Evolutionary conservation across 2,113 vertebrate species (phyloP), one percentile per base, ranked within the genome.

Genomic region (Nothoprocta perdicaria): DNA sequence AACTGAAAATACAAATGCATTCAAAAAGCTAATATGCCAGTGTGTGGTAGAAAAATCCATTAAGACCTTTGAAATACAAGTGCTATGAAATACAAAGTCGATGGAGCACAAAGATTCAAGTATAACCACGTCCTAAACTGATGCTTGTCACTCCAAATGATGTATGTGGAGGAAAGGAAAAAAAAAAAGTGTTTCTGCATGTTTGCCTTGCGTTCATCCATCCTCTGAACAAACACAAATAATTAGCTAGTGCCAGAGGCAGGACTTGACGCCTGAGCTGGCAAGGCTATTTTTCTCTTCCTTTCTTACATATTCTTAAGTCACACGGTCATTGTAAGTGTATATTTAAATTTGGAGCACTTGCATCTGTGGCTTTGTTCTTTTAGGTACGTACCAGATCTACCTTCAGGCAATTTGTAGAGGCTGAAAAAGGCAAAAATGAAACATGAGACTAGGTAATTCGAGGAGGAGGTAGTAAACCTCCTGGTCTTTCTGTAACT

Each of bases 41-140:
- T 57, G 65, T 72, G 66, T 72, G 77, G 66, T 81, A 6, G 1
- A 78, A 86, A 75, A 90, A 33, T 43, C 74, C 57, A 26, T 78
- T 93, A 90, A 92, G 84, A 72, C 31, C 43, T 65, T 21, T 68
- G 31, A 96, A 88, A 65, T 88, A 81, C 29, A 72, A 86, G 75
- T n/a, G 60, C 74, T 66, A 2, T 86, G 38, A 55, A 55, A 43
- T 53, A 27, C 52, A 27, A 27, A 53, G 52, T 27, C 26, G 8
- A 53, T 27, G 26, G 52, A 50, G 41, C 45, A 55, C 38, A 16
- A 87, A 38, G 23, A 52, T 75, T 73, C 22, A 86, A 27, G 14
- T 86, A 35, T 68, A 73, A 43, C 50, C 52, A 24, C 68, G 69
- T 92, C 73, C 66, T 88, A 63, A 24, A 71, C 65, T 78, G 77